Evolutionary conservation across 2,113 vertebrate species (phyloP), one percentile per base, ranked within the genome.

Genomic region (Hippocampus barbouri): DNA sequence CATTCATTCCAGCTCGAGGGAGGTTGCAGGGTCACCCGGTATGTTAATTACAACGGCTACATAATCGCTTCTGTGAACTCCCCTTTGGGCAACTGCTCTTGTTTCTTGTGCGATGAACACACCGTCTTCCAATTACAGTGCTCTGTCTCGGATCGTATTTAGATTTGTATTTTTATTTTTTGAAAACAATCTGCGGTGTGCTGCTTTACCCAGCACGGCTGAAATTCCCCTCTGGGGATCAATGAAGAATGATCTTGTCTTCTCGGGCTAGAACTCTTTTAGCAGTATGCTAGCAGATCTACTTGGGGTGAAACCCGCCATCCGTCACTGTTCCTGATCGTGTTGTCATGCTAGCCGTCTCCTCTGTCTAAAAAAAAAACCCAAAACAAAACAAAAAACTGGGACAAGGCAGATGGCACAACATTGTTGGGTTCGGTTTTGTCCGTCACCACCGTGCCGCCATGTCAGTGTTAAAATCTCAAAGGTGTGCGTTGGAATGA

Each of bases 11-110:
- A 43, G 23, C 77, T 68, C 45, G 0, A 41, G 71, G 66, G 77
- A 83, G 76, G 75, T 73, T 60, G 43, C 75, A 79, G 79, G 34
- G 77, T 87, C 79, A 83, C 82, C 68, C 74, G 72, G 56, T 83
- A 79, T 79, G 82, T 77, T 85, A 76, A 83, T 86, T 85, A 74
- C 83, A 87, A 82, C 54, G 47, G 59, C 71, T 70, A 56, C 23
- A 7, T 66, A 73, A 82, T 78, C 34, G 11, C 45, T 70, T 67
- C 49, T 8, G 8, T 38, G 61, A 82, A 71, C 54, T 51, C 64
- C 78, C 80, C 70, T 73, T 20, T 25, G 68, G 71, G 77, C n/a
- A 43, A 59, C 43, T 27, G 41, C 5, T 69, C 40, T 69, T 68
- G 60, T 23, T 51, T 65, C 73, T 56, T 59, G 61, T 41, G n/a